Evolutionary conservation across 2,888 invertebrate genomes (phyloP), one percentile per base, ranked within the genome.

Genomic region (Epicampocera succincta): DNA sequence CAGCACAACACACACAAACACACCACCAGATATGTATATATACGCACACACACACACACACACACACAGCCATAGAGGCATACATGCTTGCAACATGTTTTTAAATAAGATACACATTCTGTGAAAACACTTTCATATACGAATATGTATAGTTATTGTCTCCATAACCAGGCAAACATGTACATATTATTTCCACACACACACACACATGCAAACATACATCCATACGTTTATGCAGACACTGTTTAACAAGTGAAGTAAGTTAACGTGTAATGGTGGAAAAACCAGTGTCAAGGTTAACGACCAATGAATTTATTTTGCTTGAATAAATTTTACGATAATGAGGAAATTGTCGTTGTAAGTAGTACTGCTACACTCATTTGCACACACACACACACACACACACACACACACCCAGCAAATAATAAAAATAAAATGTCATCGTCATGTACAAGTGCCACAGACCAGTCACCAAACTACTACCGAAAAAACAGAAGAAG

Each of bases 211-310:
- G 86, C 86, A 86, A 9, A 2, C 61, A 58, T 33, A 65, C n/a
- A n/a, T 21, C 58, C n/a, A 61, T 56, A 44, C n/a, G 50, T 44
- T 40, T 50, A 73, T 52, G 85, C 85, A 87, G 85, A 86, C n/a
- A 54, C 19, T 38, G 19, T 60, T 3, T 48, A 56, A 63, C 44
- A 65, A 69, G 63, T 77, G 68, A 33, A 84, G 75, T 71, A 71
- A 71, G 69, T 71, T 77, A 71, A 77, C 77, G 77, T 78, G 82
- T 79, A 84, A 86, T 72, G 78, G 78, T 79, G 85, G 87, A 88
- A 85, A 89, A 89, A 89, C 87, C 89, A 89, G 89, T 90, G 91
- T 91, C 91, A 91, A 91, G 91, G 91, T 91, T 91, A 91, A 91
- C 90, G 91, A 90, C 91, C 90, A 90, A 89, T 90, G 89, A 90